A percentile compares a stretch with the other conserved stretches of the same genome.
Evolutionary conservation across 2,797 vertebrate genomes (phyloP).

Genomic region (Nyctibius grandis): DNA sequence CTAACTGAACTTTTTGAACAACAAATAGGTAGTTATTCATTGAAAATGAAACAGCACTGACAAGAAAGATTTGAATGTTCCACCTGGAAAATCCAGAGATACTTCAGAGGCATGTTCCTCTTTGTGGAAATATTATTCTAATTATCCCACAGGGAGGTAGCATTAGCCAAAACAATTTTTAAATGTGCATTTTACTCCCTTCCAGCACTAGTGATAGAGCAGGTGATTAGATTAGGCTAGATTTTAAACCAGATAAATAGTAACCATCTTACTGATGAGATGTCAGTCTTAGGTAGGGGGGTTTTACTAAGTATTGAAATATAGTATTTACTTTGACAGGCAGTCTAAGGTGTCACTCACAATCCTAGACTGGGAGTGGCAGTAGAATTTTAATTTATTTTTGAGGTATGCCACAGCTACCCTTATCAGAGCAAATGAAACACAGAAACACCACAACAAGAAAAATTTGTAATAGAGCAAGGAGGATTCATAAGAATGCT

Average conservation of each 20-base stretch:
- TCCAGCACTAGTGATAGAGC: not conserved
- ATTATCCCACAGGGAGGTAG: not conserved
- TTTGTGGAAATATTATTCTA: not conserved
- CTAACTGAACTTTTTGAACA: not conserved
- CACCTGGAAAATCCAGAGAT: not conserved
- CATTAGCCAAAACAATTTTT: not conserved
- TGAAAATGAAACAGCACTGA: not conserved
- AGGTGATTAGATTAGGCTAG: not conserved
- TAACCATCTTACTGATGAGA: not conserved
- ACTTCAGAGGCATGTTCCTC: not conserved
- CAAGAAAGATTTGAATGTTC: not conserved
- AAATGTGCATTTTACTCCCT: not conserved
- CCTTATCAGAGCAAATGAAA: not conserved
- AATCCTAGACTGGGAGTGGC: not conserved
- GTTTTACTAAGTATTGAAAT: slow-evolving; percentile 11
- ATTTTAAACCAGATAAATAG: not conserved
- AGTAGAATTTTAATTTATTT: slow-evolving; percentile 22
- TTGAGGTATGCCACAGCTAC: not conserved
- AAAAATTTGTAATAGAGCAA: not conserved
- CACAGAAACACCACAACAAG: not conserved
- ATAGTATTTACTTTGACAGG: not conserved
- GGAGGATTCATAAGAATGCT: not conserved
- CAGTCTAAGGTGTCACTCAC: slow-evolving; percentile 6
- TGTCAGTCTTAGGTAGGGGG: not conserved
- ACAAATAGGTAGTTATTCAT: not conserved